These are phyloP conservation scores for Leptinotarsa lineolata DNA, from an alignment of 1,140 invertebrate species.

Conservation along the genomic window DNA sequence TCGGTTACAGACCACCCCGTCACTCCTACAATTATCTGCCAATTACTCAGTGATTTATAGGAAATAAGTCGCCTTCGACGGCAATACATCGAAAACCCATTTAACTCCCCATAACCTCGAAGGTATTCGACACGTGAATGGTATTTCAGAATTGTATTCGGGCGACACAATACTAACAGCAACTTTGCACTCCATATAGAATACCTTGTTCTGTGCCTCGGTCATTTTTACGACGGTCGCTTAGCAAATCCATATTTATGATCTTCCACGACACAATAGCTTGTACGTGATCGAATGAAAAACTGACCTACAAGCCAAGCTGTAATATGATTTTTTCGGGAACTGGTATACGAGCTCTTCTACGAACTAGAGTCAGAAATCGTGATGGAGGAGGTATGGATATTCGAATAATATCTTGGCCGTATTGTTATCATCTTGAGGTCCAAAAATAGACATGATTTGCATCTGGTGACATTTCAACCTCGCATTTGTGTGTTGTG, in stretches of 20 bases:
- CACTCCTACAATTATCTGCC: too few species aligned
- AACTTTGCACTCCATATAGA: not conserved
- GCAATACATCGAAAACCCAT: slow-evolving; percentile 12
- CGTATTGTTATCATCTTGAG: not conserved
- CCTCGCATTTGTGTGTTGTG: not conserved
- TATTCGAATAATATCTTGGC: not conserved
- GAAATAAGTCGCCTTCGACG: too few species aligned
- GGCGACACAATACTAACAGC: not conserved
- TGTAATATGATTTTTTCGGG: not conserved
- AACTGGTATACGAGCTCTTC: not conserved
- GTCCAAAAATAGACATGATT: not conserved
- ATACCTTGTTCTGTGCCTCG: too few species aligned
- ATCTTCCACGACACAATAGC: slow-evolving; percentile 10
- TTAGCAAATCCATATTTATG: slow-evolving; percentile 21
- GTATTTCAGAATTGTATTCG: slow-evolving; percentile 14
- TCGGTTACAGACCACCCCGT: too few species aligned
- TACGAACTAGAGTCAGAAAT: not conserved
- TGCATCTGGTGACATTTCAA: not conserved
- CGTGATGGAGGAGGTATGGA: not conserved
- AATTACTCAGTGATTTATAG: too few species aligned
- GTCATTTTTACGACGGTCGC: slow-evolving; percentile 15
- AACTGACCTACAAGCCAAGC: slow-evolving; percentile 16
- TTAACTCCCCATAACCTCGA: not conserved
- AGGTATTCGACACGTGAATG: slow-evolving; percentile 9
- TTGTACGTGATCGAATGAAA: slow-evolving; percentile 14